Evolutionary conservation across 2,888 invertebrate genomes (phyloP), one percentile per base, ranked within the genome.

Genomic region (Stictocephala bisonia): DNA sequence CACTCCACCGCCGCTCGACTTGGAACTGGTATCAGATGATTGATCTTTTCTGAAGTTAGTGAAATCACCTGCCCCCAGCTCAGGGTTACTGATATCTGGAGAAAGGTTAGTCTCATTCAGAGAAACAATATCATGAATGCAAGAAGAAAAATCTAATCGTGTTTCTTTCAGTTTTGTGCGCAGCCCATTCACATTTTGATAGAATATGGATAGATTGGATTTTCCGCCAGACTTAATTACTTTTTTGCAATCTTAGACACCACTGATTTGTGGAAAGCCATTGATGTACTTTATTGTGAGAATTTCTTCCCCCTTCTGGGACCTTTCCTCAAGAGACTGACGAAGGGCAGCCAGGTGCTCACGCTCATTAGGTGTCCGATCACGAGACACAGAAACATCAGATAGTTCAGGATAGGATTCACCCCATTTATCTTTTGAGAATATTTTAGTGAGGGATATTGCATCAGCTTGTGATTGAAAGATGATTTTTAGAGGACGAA

Each of bases 221-320:
- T 64, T 22, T 64, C 40, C 41, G 64, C 15, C 44, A 44, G 22
- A n/a, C 24, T 40, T 41, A 22, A 18, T 26, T 64, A 40, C 20
- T 64, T 64, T 64, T 64, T 64, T 15, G 1, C 11, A 41, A 3
- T 20, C 60, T 60, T 13, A 18, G 44, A 18, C n/a, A 67, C 48
- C n/a, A n/a, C n/a, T n/a, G 3, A 67, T 67, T 27, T 48, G 44
- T 27, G 67, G 67, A 3, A 67, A 7, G 2, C 48, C 48, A 44
- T 67, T 67, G 18, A 67, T 24, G 11, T 67, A 67, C 13, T 44
- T 67, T 24, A 67, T 67, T 24, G 67, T 41, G n/a, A 67, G 67
- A 18, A 44, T 48, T 27, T n/a, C 27, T 26, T 48, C 67, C 6
- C 29, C 67, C 6, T 26, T 26, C 9, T 18, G 0, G n/a, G 27